Base-by-base conservation (phyloP, 2,888 invertebrate species). In the Nymphalis c-album region DNA sequence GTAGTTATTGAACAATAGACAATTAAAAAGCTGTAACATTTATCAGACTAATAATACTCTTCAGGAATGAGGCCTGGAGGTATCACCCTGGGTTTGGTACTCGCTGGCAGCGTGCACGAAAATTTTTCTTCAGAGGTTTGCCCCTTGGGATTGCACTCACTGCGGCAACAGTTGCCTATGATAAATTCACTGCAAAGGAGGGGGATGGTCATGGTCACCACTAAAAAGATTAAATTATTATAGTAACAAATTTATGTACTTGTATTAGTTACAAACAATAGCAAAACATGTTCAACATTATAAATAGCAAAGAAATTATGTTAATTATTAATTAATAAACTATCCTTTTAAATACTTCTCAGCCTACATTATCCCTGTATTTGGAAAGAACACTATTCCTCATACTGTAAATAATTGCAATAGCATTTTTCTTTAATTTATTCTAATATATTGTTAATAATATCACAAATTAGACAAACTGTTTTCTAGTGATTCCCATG, bases 21-120 rank as follows among this genome's bases (percentile, higher is more conserved):
- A 31, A 31, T 31, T 40, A 40, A 40, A 40, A 40, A 40, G 40
- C 40, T 40, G 4, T 40, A 4, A 40, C 13, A 40, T 40, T 40
- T 40, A 10, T 40, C 2, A 40, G 3, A 16, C 4, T 16, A 22
- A 10, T 16, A 17, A 31, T 17, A 22, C 2, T 60, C 73, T 86
- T 6, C 78, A 95, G 96, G 80, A 98, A 97, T 85, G 96, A 97
- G 87, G 96, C 95, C 0, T 97, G 97, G 97, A 93, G 96, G 35
- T 97, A 94, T 80, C 87, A 95, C 77, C 88, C 88, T 2, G 94
- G 94, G 60, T 95, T 94, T 74, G 94, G 95, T 18, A 94, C 94
- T 0, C 86, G 85, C 22, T 75, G 76, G 51, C 68, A 74, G 4
- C 92, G 94, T 10, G 77, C 92, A 0, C 78, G 81, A 18, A 78